These are phyloP conservation scores for Clarias batrachus DNA, from an alignment of 2,113 vertebrate genomes.

Conservation along the genomic window DNA sequence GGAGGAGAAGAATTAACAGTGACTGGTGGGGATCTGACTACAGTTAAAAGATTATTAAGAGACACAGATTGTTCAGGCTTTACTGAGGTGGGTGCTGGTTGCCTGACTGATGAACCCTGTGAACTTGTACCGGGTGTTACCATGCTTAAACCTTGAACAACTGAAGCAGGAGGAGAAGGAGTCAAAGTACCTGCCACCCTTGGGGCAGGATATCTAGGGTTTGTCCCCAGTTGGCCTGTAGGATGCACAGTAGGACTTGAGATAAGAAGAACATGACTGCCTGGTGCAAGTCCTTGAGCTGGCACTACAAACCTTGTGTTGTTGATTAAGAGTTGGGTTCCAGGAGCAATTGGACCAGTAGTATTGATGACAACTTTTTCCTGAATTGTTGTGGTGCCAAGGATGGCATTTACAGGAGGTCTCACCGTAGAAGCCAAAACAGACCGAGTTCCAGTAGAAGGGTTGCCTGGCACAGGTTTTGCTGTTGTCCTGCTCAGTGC, in stretches of 20 bases:
- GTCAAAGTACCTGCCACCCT: constrained; percentile 48
- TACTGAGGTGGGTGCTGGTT: constrained; percentile 28
- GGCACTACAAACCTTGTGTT: constrained; percentile 89
- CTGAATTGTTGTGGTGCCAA: constrained; percentile 71
- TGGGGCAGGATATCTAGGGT: constrained; percentile 43
- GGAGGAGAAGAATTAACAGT: constrained; percentile 30
- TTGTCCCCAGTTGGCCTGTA: constrained; percentile 41
- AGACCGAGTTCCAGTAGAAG: constrained; percentile 41
- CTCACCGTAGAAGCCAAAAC: constrained; percentile 26
- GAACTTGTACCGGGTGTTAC: constrained; percentile 39
- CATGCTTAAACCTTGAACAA: constrained; percentile 46
- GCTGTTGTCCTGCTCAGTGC: constrained; percentile 63
- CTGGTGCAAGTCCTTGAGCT: constrained; percentile 87
- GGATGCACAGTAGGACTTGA: constrained; percentile 67
- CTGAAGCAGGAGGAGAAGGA: constrained; percentile 42
- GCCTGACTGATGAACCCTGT: constrained; percentile 46
- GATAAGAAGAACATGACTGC: constrained; percentile 89
- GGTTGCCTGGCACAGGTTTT: constrained; percentile 49
- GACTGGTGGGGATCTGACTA: constrained; percentile 31
- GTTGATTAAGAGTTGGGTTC: constrained; percentile 93
- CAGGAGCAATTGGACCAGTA: constrained; percentile 83
- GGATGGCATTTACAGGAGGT: constrained; percentile 57
- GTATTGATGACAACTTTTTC: constrained; percentile 94
- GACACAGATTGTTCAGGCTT: constrained; percentile 24
- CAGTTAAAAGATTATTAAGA: constrained; percentile 21